phyloP scores from a whole-genome alignment of 2,797 vertebrate genomes.

The Anniella stebbinsi region DNA sequence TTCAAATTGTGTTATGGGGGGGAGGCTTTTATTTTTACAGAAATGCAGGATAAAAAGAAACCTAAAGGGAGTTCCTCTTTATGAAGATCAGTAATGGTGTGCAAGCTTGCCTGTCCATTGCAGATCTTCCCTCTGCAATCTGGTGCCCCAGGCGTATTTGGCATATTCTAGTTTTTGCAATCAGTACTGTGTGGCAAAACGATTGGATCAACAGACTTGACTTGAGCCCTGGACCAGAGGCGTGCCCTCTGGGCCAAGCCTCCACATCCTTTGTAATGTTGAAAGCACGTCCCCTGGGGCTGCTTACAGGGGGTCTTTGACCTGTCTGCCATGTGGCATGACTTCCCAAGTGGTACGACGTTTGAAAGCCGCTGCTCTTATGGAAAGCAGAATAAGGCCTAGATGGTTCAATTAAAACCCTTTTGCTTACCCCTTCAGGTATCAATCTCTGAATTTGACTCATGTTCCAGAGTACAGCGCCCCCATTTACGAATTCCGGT shows the following conservation, averaged over 20 bases:
- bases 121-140: not conserved
- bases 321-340: not conserved
- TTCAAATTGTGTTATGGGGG: not conserved
- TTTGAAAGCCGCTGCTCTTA: not conserved
- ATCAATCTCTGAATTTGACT: slow-evolving; percentile 96
- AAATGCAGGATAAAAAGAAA: not conserved
- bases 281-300: no score
- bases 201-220: no score
- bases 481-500: slow-evolving; percentile 98
- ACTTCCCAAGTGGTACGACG: not conserved
- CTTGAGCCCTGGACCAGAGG: not conserved
- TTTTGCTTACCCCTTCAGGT: slow-evolving; percentile 81
- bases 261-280: no score
- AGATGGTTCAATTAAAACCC: not conserved
- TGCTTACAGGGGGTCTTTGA: not conserved
- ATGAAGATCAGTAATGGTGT: not conserved
- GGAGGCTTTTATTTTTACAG: not conserved
- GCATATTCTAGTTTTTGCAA: no score
- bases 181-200: not conserved
- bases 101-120: no score
- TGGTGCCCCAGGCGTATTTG: not conserved
- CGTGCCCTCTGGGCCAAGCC: not conserved
- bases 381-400: no score
- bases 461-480: slow-evolving; percentile 93
- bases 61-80: not conserved